A percentile compares a stretch with the other conserved stretches of the same genome.
phyloP scores from a whole-genome alignment of 2,888 invertebrate genomes.

The Mythimna pallens region DNA sequence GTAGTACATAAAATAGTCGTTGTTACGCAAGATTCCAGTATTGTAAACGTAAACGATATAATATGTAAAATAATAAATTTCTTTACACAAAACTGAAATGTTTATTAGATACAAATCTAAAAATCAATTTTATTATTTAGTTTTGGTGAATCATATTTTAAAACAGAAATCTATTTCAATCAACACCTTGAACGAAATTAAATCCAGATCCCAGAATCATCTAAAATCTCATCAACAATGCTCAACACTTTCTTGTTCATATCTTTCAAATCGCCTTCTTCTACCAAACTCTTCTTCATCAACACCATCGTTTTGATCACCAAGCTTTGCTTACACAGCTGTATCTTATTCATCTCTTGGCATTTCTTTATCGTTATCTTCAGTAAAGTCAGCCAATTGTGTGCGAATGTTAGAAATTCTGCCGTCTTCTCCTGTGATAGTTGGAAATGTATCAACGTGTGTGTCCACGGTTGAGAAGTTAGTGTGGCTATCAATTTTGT shows the following conservation, averaged over 20 bases:
- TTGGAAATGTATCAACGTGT: conserved; percentile 83
- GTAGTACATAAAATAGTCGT: not conserved
- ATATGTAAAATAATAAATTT: too few species aligned
- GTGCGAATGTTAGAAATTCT: conserved; percentile 81
- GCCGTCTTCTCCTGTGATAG: conserved; percentile 78
- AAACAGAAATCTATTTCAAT: not conserved
- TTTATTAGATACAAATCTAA: not conserved
- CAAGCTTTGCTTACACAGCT: conserved; percentile 78
- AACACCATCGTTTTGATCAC: conserved; percentile 78
- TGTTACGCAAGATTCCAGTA: not conserved
- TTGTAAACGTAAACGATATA: too few species aligned
- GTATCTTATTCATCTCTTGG: conserved; percentile 70
- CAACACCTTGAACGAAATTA: not conserved
- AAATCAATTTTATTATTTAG: not conserved
- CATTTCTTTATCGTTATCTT: conserved; percentile 79
- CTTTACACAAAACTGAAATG: not conserved
- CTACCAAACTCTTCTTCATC: conserved; percentile 75
- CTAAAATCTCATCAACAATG: conserved; percentile 77
- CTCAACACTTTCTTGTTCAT: conserved; percentile 71
- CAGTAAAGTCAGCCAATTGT: conserved; percentile 82
- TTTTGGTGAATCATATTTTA: not conserved
- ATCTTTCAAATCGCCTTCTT: conserved; percentile 72
- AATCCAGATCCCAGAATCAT: conserved; percentile 61
- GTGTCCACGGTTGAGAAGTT: conserved; percentile 86
- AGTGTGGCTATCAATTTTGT: conserved; percentile 78